Base-by-base conservation (phyloP, 2,113 vertebrate species). In the Atlantisia rogersi region DNA sequence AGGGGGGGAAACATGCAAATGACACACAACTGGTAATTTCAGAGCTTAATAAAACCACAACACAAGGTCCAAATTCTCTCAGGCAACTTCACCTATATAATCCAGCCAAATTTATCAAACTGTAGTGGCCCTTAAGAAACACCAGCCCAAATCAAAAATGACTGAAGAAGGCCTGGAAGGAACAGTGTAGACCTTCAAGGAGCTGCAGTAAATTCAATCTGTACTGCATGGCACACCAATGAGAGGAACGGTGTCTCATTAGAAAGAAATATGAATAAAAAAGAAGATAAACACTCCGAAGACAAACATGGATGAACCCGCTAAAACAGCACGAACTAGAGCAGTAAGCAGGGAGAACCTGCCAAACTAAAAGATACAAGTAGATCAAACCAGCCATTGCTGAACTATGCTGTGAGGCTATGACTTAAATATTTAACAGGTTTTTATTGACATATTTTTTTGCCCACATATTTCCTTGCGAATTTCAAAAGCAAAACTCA, bases 391-490 rank as follows among this genome's bases (percentile, higher is more conserved):
- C 85, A 96, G 70, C 58, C 80, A 80, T 19, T 94, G 91, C 92
- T 89, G 65, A 94, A 89, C 88, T 92, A 73, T 46, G 81, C 46
- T 79, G 83, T 89, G 74, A 96, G 83, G 81, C 77, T 95, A 78
- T 8, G 35, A 77, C 82, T 97, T 95, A 96, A 97, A 96, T 94
- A 96, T 96, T 96, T 97, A 96, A 64, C 92, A 95, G 85, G 5
- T 92, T 94, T 96, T 94, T 96, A 95, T 75, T 95, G 92, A 93
- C 95, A 74, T 93, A 73, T 88, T 90, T 95, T 95, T 88, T 88
- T 88, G 13, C 88, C 86, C 93, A 90, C 73, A 22, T 94, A 94
- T 76, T 96, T 90, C 87, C 91, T 92, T 85, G 71, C 64, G 86
- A 90, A 91, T 95, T 93, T 94, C 88, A 86, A 92, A 91, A 92